Conservation (phyloP, 2,888 invertebrate genomes). For the Resseliella maxima region DNA sequence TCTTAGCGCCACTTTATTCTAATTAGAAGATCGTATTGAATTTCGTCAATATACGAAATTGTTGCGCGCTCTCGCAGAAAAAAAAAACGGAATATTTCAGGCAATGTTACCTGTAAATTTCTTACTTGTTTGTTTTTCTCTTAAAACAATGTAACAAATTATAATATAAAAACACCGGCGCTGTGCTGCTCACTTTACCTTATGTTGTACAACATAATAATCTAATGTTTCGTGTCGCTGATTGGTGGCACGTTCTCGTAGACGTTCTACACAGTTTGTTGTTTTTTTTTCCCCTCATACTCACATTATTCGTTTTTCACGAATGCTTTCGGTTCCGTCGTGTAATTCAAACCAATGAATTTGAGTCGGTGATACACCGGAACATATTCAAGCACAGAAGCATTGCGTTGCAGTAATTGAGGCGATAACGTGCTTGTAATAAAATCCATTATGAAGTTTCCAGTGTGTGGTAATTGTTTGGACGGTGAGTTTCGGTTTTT, state of each 20-base stretch:
- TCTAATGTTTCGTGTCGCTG: constrained; percentile 55
- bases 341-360: constrained; percentile 23
- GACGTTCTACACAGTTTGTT: constrained; percentile 9
- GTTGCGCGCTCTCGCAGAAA: too few species aligned
- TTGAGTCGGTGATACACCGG: neutral
- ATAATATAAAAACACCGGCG: neutral
- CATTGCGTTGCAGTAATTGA: constrained; percentile 51
- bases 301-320: neutral
- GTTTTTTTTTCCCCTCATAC: neutral
- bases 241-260: constrained; percentile 51
- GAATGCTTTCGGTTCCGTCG: neutral
- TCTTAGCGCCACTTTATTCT: neutral
- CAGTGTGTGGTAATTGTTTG: constrained; percentile 55
- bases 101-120: neutral
- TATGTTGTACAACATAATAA: constrained; percentile 24
- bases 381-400: constrained; percentile 31
- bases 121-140: neutral
- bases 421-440: constrained; percentile 55
- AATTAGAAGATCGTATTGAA: constrained; percentile 17
- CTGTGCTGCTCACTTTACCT: constrained; percentile 12
- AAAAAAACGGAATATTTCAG: neutral
- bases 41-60: neutral
- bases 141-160: neutral
- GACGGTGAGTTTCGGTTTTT: constrained; percentile 31
- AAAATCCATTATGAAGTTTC: constrained; percentile 47